Conservation (phyloP, 2,888 invertebrate species). For the Meteorus cinctellus region DNA sequence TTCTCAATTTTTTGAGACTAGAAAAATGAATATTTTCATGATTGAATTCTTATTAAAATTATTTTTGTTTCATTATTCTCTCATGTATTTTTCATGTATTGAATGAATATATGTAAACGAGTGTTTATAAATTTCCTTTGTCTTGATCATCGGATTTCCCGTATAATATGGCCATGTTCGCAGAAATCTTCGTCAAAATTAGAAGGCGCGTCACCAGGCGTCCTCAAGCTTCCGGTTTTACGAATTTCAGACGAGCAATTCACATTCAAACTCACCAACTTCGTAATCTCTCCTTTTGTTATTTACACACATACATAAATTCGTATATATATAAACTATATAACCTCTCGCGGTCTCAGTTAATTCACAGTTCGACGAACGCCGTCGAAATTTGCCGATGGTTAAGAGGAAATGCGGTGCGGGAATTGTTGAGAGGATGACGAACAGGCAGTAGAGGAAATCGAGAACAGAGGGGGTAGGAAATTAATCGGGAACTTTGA, state of each 20-base stretch:
- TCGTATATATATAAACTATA: background rate
- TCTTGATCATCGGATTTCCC: background rate
- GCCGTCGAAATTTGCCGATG: slow-evolving; percentile 12
- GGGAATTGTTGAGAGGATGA: slow-evolving; percentile 6
- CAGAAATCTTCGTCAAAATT: slow-evolving; percentile 27
- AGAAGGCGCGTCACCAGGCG: slow-evolving; percentile 18
- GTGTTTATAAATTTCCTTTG: background rate
- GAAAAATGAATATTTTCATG: too few relatives aligned
- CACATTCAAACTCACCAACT: background rate
- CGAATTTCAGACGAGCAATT: slow-evolving; percentile 20
- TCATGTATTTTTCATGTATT: too few relatives aligned
- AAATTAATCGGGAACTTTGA: slow-evolving; percentile 32
- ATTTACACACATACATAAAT: background rate
- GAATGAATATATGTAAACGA: background rate
- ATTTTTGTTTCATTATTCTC: too few relatives aligned
- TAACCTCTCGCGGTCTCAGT: slow-evolving; percentile 11
- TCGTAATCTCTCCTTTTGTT: background rate
- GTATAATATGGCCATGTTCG: background rate
- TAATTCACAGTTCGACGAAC: slow-evolving; percentile 32
- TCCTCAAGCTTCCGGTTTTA: slow-evolving; percentile 28
- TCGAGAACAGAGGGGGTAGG: background rate
- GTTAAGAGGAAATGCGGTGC: background rate
- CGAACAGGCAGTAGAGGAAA: background rate
- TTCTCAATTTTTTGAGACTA: too few relatives aligned
- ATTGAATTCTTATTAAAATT: too few relatives aligned